A percentile compares a stretch with the other conserved stretches of the same genome.
phyloP scores from a whole-genome alignment of 1,140 invertebrate species.

The Dinothrombium tinctorium region DNA sequence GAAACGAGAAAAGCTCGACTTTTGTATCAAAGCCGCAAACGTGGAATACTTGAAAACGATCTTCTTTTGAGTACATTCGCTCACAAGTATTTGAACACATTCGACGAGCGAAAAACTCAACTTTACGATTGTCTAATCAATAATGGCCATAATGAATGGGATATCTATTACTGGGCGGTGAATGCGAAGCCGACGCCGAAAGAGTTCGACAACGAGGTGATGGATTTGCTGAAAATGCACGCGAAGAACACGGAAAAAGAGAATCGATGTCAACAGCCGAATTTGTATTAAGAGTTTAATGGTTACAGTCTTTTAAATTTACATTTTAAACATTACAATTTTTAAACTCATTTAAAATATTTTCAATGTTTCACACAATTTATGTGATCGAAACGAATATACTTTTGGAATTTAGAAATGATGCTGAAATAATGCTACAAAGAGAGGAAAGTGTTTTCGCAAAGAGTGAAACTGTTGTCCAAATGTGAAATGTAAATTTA shows the following conservation, averaged over 20 bases:
- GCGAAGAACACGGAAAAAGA: background rate
- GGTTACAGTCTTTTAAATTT: too few species aligned
- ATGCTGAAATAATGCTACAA: too few species aligned
- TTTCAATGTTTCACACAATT: too few species aligned
- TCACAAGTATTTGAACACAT: constrained; percentile 44
- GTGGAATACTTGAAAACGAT: constrained; percentile 93
- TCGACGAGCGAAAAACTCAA: constrained; percentile 43
- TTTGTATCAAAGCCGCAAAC: constrained; percentile 87
- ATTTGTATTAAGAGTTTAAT: constrained; percentile 1
- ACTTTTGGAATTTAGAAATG: too few species aligned
- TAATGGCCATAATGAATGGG: constrained; percentile 87
- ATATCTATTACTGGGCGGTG: constrained; percentile 83
- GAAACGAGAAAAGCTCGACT: constrained; percentile 34
- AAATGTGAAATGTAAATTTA: too few species aligned
- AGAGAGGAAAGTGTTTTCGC: too few species aligned
- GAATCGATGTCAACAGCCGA: constrained; percentile 3
- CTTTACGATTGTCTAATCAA: constrained; percentile 80
- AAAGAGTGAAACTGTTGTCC: too few species aligned
- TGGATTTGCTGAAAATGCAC: constrained; percentile 40
- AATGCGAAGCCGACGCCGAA: constrained; percentile 46
- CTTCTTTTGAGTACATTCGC: constrained; percentile 78
- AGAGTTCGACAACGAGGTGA: constrained; percentile 67
- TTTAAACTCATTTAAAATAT: too few species aligned
- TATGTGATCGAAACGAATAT: too few species aligned
- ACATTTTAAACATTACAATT: too few species aligned